Evolutionary conservation across 1,140 invertebrate genomes (phyloP).

Genomic region (Idris sp.): DNA sequence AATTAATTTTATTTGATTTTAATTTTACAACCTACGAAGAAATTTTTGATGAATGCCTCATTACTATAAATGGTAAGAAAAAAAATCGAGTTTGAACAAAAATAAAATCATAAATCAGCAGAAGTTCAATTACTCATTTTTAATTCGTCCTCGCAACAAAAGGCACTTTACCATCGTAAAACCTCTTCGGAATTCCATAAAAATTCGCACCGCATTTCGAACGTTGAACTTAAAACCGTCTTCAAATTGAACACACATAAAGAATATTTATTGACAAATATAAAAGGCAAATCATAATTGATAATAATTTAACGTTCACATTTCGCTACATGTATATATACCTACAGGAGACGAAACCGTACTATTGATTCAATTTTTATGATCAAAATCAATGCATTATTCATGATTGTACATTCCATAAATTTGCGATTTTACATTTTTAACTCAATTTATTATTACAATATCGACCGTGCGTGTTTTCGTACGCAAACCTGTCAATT

Average conservation of each 20-base stretch:
- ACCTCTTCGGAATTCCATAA: conserved; percentile 27
- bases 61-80: no score
- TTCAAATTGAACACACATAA: conserved; percentile 37
- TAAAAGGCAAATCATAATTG: conserved; percentile 58
- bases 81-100: no score
- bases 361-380: conserved; percentile 61
- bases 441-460: conserved; percentile 55
- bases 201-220: conserved; percentile 36
- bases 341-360: conserved; percentile 27
- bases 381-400: conserved; percentile 55
- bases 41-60: no score
- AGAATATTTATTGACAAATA: conserved; percentile 57
- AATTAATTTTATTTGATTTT: no score
- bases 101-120: conserved; percentile 38
- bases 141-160: conserved; percentile 38
- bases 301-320: conserved; percentile 52
- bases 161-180: conserved; percentile 32
- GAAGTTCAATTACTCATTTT: conserved; percentile 31
- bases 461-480: conserved; percentile 34
- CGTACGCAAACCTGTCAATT: conserved; percentile 29
- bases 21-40: no score
- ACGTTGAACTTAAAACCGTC: conserved; percentile 25
- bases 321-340: conserved; percentile 42
- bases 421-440: conserved; percentile 58
- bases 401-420: conserved; percentile 48